Evolutionary conservation across 2,888 invertebrate species (phyloP), one percentile per base, ranked within the genome.

Genomic region (Anthrax anthrax): DNA sequence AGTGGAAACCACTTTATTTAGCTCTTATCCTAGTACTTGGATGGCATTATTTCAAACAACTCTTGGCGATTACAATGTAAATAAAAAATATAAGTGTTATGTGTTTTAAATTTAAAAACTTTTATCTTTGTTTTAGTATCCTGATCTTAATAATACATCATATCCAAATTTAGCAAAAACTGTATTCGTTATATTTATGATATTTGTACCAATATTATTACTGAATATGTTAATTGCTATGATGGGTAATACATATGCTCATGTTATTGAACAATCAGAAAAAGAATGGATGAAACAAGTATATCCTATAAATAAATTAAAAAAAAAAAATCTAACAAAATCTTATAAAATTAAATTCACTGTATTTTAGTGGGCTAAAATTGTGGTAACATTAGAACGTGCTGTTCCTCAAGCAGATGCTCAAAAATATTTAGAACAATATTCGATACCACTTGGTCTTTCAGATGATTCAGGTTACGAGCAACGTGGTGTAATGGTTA

Each of bases 201-300:
- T 98, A 47, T 84, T 97, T 57, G 94, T 97, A 50, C 97, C 97
- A 2, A 96, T 97, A 60, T 71, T 97, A 42, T 71, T 97, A 58
- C 76, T 97, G 14, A 97, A 97, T 78, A 97, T 78, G 78, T 77
- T 98, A 67, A 98, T 98, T 54, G 98, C 98, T 52, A 98, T 97
- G 97, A 98, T 98, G 97, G 97, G 97, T 34, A 97, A 97, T 69
- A 98, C 98, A 0, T 98, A 98, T 64, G 91, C 94, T 0, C 89
- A 90, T 57, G 94, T 98, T 49, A 98, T 96, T 56, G 90, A 92
- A 63, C 92, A 95, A 63, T 96, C 96, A 34, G 97, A 97, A 68
- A 97, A 97, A 69, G 97, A 98, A 64, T 98, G 92, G 89, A 86
- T 95, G 64, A 92, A 94, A 64, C 92, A 92, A 76, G 87, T 81